Base-by-base conservation (phyloP, 2,888 invertebrate species). In the Mesochorus sp. region DNA sequence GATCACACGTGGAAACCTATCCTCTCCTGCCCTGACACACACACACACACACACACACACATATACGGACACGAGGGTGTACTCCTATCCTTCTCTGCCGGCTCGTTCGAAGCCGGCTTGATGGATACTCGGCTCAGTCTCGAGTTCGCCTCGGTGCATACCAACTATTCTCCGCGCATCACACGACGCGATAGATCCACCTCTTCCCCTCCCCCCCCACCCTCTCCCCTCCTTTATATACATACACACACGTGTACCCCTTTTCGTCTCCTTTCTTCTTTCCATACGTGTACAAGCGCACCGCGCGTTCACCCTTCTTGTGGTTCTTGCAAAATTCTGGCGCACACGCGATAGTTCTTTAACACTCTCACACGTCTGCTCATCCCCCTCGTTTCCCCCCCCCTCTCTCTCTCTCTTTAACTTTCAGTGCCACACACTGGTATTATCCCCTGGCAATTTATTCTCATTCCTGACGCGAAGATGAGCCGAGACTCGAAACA, bases 91-190 rank as follows among this genome's bases (percentile, higher is more conserved):
- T 64, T 17, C 31, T 61, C 72, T 71, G 17, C 64, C 12, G 66
- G 53, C 67, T 59, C 71, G 72, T 80, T 81, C 66, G 74, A 78
- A 80, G 76, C 66, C 78, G 66, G 67, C 75, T 73, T 78, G 76
- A 77, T 80, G 72, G 73, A 81, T 78, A 76, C 80, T 76, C 72
- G 78, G 78, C 77, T 81, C 68, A 80, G 77, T 75, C 66, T 39
- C 70, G 70, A 81, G 72, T 74, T 79, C 73, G 71, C 57, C 76
- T 76, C 75, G 55, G 47, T 78, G 76, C 71, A 76, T 76, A 76
- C 76, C 64, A 76, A 76, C 66, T 76, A 76, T 76, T 53, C 66
- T 64, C 42, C 57, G 53, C n/a, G n/a, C 70, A 21, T 39, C 66
- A 61, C 64, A 49, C n/a, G n/a, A n/a, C 55, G 53, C 17, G 47